These are phyloP conservation scores for Dermochelys coriacea DNA, from an alignment of 2,797 vertebrate species.

Conservation along the genomic window DNA sequence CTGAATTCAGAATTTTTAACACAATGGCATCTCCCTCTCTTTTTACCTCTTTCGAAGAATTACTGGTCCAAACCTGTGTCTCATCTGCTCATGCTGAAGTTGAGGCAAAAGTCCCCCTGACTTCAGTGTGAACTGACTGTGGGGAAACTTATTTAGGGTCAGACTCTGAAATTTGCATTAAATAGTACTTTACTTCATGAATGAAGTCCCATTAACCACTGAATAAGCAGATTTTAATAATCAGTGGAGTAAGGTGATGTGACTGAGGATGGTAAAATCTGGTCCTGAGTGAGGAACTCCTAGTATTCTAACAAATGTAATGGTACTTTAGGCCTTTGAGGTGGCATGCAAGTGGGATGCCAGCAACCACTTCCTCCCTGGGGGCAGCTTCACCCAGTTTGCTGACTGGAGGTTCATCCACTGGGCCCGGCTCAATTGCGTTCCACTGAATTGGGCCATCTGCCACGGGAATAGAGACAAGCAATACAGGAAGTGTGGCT, in stretches of 20 bases:
- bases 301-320: not conserved
- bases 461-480: too few relatives aligned
- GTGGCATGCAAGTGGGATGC: too few relatives aligned
- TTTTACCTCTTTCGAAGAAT: not conserved
- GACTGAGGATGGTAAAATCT: not conserved
- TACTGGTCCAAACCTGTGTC: not conserved
- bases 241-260: too few relatives aligned
- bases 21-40: not conserved
- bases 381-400: too few relatives aligned
- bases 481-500: too few relatives aligned
- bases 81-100: not conserved
- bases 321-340: not conserved
- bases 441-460: too few relatives aligned
- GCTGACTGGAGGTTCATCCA: too few relatives aligned
- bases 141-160: not conserved
- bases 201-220: not conserved
- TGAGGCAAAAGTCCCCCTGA: not conserved
- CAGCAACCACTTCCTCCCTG: too few relatives aligned
- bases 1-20: not conserved
- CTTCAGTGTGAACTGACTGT: not conserved
- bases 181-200: not conserved
- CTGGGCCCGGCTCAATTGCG: too few relatives aligned
- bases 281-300: not conserved
- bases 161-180: not conserved
- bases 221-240: too few relatives aligned